Evolutionary conservation across 1,140 invertebrate species (phyloP), one percentile per base, ranked within the genome.

Genomic region (Leguminivora glycinivorella): DNA sequence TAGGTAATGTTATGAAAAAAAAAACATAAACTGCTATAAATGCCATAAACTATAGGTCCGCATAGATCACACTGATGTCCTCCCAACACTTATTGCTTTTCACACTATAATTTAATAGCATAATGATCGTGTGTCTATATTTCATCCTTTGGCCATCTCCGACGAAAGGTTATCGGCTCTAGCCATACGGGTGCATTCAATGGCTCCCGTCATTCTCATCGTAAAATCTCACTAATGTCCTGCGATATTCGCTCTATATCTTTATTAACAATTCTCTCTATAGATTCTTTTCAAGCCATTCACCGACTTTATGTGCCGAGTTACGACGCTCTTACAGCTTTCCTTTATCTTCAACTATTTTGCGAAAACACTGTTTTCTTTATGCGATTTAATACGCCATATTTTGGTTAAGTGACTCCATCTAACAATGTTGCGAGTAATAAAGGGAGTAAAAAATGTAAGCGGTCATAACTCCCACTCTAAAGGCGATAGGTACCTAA

Each of bases 331-430:
- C 79, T 87, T 89, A 84, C 79, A 87, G 84, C 89, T 88, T 89
- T 86, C 83, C 87, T 87, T 90, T 83, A 85, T 87, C 71, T 81
- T 79, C 81, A 83, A 90, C 84, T 88, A 89, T 88, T 85, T 83
- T 89, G 87, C 87, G 85, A 89, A 91, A 89, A 89, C 85, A 88
- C 75, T 89, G 85, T 91, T 91, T 90, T 88, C 87, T 91, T 88
- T 91, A 86, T 88, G 79, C 83, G 80, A 84, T 91, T 89, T 89
- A 83, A 85, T 89, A 89, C 82, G 84, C 82, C 76, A 85, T 89
- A 87, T 89, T 88, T 89, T 87, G 79, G 79, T 88, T 87, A 88
- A 88, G 85, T 90, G 82, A 88, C 83, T 87, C n/a, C 80, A 72
- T 71, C 75, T 76, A 75, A 90, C 89, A 89, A 87, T 83, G 89